These are phyloP conservation scores for Nomia melanderi DNA, from an alignment of 1,140 invertebrate genomes.

Conservation along the genomic window DNA sequence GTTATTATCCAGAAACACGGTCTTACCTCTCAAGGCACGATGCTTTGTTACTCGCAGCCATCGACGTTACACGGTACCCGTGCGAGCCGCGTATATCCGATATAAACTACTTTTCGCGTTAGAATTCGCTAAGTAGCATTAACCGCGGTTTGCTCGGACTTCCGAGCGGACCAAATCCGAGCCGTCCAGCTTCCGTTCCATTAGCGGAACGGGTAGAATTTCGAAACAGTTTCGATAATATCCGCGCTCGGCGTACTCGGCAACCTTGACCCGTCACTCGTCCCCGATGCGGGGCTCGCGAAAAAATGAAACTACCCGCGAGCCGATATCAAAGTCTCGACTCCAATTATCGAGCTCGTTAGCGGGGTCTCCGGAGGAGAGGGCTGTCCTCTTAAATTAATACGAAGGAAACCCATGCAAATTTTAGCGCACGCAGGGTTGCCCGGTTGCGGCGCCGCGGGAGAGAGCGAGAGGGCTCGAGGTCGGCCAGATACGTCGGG, in stretches of 20 bases:
- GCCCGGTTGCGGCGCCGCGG: not conserved
- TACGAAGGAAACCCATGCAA: not conserved
- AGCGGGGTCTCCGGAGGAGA: not conserved
- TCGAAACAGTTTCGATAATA: too few species aligned
- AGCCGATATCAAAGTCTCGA: not conserved
- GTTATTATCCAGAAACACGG: slow-evolving; percentile 21
- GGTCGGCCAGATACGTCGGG: not conserved
- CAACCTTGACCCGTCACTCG: too few species aligned
- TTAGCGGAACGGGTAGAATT: too few species aligned
- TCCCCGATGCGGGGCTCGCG: too few species aligned
- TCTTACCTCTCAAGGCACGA: not conserved
- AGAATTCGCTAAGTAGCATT: not conserved
- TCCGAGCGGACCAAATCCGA: too few species aligned
- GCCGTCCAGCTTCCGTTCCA: too few species aligned
- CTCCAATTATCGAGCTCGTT: slow-evolving; percentile 11
- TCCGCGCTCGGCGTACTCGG: too few species aligned
- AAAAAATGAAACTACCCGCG: too few species aligned
- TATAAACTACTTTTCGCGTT: not conserved
- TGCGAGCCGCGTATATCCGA: slow-evolving; percentile 4
- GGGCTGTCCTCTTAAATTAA: not conserved
- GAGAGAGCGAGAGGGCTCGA: not conserved
- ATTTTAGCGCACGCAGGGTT: not conserved
- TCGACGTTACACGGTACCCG: slow-evolving; percentile 55
- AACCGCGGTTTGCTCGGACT: not conserved
- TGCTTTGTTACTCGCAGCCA: slow-evolving; percentile 40